These are phyloP conservation scores for Dexiosoma caninum DNA, from an alignment of 2,888 invertebrate genomes.

Conservation along the genomic window DNA sequence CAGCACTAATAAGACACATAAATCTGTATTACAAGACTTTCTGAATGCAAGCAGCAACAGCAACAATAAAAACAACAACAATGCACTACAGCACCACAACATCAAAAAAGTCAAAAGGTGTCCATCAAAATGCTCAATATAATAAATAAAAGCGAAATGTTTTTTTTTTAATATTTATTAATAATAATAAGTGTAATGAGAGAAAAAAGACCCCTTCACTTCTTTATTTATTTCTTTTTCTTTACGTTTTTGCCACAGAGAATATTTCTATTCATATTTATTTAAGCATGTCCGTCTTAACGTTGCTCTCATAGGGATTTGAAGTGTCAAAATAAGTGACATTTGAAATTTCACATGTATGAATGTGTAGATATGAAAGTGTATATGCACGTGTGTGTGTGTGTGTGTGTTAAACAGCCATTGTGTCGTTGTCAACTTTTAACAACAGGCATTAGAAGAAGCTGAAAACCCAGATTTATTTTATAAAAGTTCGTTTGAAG, in stretches of 20 bases:
- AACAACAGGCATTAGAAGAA: constrained; percentile 33
- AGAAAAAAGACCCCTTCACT: constrained; percentile 29
- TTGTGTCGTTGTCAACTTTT: neutral
- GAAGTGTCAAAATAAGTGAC: constrained; percentile 61
- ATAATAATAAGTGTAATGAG: constrained; percentile 36
- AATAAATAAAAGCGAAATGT: neutral
- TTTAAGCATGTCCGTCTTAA: constrained; percentile 5
- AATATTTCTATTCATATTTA: neutral
- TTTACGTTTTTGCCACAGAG: neutral
- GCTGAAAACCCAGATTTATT: constrained; percentile 38
- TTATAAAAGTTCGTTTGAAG: constrained; percentile 16
- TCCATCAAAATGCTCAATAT: constrained; percentile 50
- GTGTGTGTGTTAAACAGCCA: neutral
- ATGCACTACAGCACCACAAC: neutral
- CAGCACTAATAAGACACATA: constrained; percentile 54
- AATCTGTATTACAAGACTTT: constrained; percentile 57
- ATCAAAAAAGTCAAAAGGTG: constrained; percentile 42
- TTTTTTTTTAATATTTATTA: no score
- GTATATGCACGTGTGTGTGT: no score
- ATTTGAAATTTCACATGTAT: constrained; percentile 48
- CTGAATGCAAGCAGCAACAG: neutral
- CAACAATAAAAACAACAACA: neutral
- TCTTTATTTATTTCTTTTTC: neutral
- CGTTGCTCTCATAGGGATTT: constrained; percentile 19
- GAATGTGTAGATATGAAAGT: no score